These are phyloP conservation scores for Albula glossodonta DNA, from an alignment of 2,113 vertebrate species.

Conservation along the genomic window DNA sequence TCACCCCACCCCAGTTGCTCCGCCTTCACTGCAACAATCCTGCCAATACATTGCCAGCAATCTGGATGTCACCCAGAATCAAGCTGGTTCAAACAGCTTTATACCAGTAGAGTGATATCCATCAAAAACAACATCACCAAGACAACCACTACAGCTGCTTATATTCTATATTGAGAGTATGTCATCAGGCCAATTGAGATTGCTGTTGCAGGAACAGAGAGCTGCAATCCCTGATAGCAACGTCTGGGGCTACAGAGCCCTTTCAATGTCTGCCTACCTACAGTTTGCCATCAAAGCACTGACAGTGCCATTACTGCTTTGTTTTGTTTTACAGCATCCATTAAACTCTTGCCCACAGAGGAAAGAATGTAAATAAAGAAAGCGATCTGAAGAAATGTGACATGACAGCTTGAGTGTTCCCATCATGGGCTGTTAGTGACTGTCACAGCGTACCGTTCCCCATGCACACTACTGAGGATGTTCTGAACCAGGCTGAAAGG, in stretches of 20 bases:
- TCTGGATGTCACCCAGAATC: constrained; percentile 50
- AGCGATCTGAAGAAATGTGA: constrained; percentile 40
- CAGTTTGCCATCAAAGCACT: neutral
- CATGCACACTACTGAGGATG: constrained; percentile 4
- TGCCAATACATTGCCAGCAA: constrained; percentile 10
- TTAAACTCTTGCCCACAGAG: constrained; percentile 30
- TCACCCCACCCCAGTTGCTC: constrained; percentile 39
- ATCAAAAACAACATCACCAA: constrained; percentile 34
- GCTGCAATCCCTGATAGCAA: neutral
- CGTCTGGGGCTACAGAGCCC: neutral
- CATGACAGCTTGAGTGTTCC: constrained; percentile 35
- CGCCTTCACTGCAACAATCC: constrained; percentile 14
- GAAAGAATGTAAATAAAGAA: constrained; percentile 28
- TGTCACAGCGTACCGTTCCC: constrained; percentile 27
- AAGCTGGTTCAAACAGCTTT: constrained; percentile 37
- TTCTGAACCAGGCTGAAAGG: constrained; percentile 16
- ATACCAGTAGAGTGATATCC: constrained; percentile 36
- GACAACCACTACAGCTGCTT: constrained; percentile 3
- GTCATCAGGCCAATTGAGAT: constrained; percentile 6
- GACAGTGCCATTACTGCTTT: constrained; percentile 24
- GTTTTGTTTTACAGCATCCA: constrained; percentile 21
- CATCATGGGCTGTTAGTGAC: constrained; percentile 38
- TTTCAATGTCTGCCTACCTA: neutral
- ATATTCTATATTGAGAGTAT: constrained; percentile 19
- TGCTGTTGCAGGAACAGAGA: neutral